Percentiles rank a stretch among this genome's conserved stretches.
Conservation (phyloP, 2,888 invertebrate genomes). For the Conomelus anceps region DNA sequence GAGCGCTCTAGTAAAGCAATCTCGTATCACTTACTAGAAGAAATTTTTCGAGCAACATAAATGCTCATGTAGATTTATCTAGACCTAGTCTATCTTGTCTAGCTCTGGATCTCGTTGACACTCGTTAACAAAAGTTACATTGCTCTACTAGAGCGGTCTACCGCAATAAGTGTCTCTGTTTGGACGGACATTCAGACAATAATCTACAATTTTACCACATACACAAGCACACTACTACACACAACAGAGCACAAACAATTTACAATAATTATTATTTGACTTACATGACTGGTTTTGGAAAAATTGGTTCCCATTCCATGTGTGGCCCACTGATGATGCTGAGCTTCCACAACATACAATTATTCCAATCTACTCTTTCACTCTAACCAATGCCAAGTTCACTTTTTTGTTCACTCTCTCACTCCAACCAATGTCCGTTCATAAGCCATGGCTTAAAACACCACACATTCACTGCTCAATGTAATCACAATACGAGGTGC, state of each 20-base stretch:
- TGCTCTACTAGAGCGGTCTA: too few relatives aligned
- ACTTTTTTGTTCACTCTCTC: background rate
- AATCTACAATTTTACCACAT: too few relatives aligned
- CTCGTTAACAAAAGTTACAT: too few relatives aligned
- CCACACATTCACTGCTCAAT: background rate
- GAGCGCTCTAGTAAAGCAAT: too few relatives aligned
- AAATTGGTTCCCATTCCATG: constrained; percentile 47
- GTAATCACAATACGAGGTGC: background rate
- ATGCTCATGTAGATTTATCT: too few relatives aligned
- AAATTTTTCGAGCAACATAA: too few relatives aligned
- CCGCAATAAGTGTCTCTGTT: too few relatives aligned
- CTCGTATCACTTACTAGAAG: too few relatives aligned
- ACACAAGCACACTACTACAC: background rate
- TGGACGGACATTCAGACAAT: too few relatives aligned
- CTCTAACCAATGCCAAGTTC: background rate
- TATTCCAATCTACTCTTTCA: background rate
- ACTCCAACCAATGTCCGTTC: background rate
- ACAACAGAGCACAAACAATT: background rate
- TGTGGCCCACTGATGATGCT: constrained; percentile 17
- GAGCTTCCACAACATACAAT: background rate
- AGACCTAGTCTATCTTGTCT: too few relatives aligned
- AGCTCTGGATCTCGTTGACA: too few relatives aligned
- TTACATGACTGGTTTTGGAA: constrained; percentile 36
- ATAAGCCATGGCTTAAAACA: background rate
- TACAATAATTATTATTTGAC: constrained; percentile 9